Evolutionary conservation across 2,888 invertebrate genomes (phyloP).

Genomic region (Ichneumoninae sp.): DNA sequence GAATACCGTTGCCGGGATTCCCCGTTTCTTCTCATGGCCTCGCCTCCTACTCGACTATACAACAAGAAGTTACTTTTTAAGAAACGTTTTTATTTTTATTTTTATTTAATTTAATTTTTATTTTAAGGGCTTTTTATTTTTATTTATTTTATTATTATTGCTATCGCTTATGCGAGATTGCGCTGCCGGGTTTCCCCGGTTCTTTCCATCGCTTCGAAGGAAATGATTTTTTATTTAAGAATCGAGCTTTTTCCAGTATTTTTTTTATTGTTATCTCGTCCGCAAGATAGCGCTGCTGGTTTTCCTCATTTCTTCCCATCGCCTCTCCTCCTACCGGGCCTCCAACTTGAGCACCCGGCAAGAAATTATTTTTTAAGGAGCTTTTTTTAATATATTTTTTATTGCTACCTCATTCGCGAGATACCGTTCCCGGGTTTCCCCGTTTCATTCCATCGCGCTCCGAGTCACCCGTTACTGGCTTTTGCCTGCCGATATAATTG

Average conservation of each 20-base stretch:
- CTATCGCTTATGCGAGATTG: too few species aligned
- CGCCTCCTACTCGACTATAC: background rate
- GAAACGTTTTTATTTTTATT: background rate
- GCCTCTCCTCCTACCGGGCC: background rate
- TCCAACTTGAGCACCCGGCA: background rate
- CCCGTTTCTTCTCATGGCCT: conserved; percentile 17
- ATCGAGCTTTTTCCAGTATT: background rate
- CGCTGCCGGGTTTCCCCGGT: too few species aligned
- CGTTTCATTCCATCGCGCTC: conserved; percentile 6
- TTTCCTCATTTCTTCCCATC: background rate
- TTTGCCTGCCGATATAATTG: conserved; percentile 29
- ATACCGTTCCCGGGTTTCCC: conserved; percentile 4
- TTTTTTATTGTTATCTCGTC: background rate
- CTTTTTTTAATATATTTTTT: background rate
- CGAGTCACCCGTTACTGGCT: background rate
- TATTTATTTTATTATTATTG: too few species aligned
- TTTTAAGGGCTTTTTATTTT: background rate
- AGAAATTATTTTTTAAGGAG: background rate
- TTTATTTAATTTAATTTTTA: background rate
- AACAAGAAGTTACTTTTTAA: too few species aligned
- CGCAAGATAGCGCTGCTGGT: too few species aligned
- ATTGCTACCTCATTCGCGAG: background rate
- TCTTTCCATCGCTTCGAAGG: background rate
- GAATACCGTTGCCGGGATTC: background rate
- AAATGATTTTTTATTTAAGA: conserved; percentile 7